phyloP scores from a whole-genome alignment of 2,888 invertebrate genomes.

The Drosophila recens region DNA sequence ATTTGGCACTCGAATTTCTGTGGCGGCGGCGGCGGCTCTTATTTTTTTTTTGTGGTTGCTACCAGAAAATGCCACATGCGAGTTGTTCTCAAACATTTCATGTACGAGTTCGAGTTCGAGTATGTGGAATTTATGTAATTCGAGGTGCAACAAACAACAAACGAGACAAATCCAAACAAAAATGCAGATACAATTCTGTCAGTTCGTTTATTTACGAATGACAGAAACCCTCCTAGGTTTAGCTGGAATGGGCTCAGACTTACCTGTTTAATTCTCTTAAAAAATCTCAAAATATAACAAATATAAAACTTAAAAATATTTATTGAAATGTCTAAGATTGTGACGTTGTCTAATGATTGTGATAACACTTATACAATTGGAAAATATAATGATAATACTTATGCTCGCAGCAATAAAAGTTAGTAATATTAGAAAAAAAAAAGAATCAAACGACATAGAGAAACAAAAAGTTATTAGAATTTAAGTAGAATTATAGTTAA shows the following conservation, averaged over 20 bases:
- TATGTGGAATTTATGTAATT: conserved; percentile 64
- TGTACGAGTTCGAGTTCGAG: background rate
- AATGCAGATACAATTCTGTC: conserved; percentile 10
- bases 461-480: too few species aligned
- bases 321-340: too few species aligned
- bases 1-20: conserved; percentile 73
- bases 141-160: conserved; percentile 34
- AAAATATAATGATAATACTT: too few species aligned
- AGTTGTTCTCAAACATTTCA: conserved; percentile 41
- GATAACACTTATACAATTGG: background rate
- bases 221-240: background rate
- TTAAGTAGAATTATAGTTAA: too few species aligned
- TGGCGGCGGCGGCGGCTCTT: conserved; percentile 54
- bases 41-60: conserved; percentile 21
- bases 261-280: background rate
- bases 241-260: background rate
- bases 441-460: too few species aligned
- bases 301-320: too few species aligned
- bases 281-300: too few species aligned
- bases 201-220: background rate
- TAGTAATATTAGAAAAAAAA: too few species aligned
- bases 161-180: background rate
- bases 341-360: background rate
- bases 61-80: conserved; percentile 38
- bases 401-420: too few species aligned